Conservation (phyloP, 1,140 invertebrate species). For the Aphaenogaster floridana region DNA sequence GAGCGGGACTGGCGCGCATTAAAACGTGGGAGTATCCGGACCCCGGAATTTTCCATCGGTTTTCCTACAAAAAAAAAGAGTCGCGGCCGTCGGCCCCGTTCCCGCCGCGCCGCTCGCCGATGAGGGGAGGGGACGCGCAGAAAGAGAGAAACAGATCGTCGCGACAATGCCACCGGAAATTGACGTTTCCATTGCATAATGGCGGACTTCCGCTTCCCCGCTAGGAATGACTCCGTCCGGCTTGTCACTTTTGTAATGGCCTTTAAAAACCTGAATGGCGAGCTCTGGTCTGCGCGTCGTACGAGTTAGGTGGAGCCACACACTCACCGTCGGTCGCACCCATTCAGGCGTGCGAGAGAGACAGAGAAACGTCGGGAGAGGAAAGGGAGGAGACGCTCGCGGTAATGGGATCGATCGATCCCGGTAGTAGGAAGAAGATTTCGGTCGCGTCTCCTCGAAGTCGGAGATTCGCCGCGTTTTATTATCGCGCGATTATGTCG, state of each 20-base stretch:
- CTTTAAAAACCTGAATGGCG: conserved; percentile 79
- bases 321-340: conserved; percentile 32
- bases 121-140: conserved; percentile 40
- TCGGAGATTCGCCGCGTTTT: conserved; percentile 37
- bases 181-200: conserved; percentile 82
- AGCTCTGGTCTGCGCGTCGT: conserved; percentile 42
- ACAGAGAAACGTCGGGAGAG: background rate
- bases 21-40: conserved; percentile 62
- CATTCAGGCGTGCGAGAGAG: background rate
- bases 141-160: conserved; percentile 75
- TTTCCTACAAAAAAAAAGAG: conserved; percentile 62
- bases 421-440: conserved; percentile 32
- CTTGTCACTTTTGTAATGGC: conserved; percentile 78
- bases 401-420: conserved; percentile 46
- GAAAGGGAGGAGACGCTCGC: background rate
- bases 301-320: conserved; percentile 61
- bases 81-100: background rate
- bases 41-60: conserved; percentile 55
- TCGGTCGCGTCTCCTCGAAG: conserved; percentile 25
- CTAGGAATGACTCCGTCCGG: conserved; percentile 79
- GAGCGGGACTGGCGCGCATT: conserved; percentile 34
- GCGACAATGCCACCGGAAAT: conserved; percentile 80
- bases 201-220: conserved; percentile 78
- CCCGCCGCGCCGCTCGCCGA: background rate
- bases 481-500: conserved; percentile 36